A percentile compares a stretch with the other conserved stretches of the same genome.
phyloP scores from a whole-genome alignment of 2,113 vertebrate genomes.

The Burhinus bistriatus region DNA sequence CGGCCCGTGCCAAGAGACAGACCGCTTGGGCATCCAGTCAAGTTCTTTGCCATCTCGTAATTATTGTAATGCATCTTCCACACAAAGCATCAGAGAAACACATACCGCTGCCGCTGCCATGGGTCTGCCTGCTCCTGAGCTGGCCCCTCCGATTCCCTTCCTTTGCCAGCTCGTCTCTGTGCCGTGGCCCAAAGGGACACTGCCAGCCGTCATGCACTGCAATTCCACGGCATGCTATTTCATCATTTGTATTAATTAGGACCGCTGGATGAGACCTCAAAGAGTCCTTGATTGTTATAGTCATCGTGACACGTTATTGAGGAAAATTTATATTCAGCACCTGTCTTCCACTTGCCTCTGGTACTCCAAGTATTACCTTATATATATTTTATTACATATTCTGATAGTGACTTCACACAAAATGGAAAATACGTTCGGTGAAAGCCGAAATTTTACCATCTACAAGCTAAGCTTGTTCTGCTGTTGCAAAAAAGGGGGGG shows the following conservation, averaged over 20 bases:
- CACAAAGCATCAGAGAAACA: background rate
- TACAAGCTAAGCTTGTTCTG: background rate
- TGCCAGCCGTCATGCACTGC: rapidly evolving
- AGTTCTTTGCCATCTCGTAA: rapidly evolving
- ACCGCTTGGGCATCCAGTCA: background rate
- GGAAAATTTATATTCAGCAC: background rate
- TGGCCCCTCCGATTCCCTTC: background rate
- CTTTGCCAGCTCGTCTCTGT: rapidly evolving
- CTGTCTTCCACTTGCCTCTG: background rate
- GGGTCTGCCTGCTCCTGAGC: background rate
- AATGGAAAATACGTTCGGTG: background rate
- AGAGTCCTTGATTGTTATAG: background rate
- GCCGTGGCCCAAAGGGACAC: background rate
- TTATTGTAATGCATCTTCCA: background rate
- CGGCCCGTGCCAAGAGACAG: background rate
- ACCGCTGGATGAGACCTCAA: background rate
- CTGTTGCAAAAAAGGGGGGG: background rate
- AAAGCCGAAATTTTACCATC: background rate
- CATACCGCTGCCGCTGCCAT: rapidly evolving
- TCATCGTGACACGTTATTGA: background rate
- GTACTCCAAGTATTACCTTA: background rate
- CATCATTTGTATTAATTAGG: background rate
- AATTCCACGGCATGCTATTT: rapidly evolving
- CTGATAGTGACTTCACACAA: background rate
- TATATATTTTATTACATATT: background rate